Conservation (phyloP, 2,113 vertebrate genomes). For the Lycaon pictus region DNA sequence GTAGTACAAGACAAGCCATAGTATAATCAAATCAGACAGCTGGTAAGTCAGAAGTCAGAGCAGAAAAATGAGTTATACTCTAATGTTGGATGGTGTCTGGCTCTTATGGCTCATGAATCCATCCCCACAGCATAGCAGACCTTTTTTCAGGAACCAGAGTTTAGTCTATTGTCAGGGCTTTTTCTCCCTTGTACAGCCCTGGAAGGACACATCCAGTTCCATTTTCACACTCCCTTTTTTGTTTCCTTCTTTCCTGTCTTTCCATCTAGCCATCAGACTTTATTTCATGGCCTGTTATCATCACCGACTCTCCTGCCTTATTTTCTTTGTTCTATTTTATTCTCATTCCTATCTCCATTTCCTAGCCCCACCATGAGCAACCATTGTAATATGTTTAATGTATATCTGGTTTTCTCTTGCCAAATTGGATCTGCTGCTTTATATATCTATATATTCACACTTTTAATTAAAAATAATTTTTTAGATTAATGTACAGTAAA, state of each 20-base stretch:
- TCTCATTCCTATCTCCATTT: background rate
- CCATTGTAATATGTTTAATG: background rate
- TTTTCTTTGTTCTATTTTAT: background rate
- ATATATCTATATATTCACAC: background rate
- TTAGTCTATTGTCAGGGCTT: background rate
- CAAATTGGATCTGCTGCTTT: background rate
- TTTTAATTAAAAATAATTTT: background rate
- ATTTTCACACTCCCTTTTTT: background rate
- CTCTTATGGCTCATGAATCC: background rate
- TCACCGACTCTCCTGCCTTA: background rate
- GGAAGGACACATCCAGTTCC: background rate
- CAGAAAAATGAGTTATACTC: background rate
- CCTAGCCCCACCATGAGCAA: background rate
- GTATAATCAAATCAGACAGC: background rate
- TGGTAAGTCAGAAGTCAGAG: background rate
- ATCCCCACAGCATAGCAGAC: background rate
- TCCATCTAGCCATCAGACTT: background rate
- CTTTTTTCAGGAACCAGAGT: background rate
- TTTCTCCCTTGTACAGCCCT: background rate
- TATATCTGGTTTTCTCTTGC: background rate
- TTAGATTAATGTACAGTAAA: conserved; percentile 3
- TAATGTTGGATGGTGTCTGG: background rate
- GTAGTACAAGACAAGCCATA: background rate
- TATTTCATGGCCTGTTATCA: background rate
- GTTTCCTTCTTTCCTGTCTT: background rate